phyloP scores from a whole-genome alignment of 2,113 vertebrate species.

The Urocolius indicus region DNA sequence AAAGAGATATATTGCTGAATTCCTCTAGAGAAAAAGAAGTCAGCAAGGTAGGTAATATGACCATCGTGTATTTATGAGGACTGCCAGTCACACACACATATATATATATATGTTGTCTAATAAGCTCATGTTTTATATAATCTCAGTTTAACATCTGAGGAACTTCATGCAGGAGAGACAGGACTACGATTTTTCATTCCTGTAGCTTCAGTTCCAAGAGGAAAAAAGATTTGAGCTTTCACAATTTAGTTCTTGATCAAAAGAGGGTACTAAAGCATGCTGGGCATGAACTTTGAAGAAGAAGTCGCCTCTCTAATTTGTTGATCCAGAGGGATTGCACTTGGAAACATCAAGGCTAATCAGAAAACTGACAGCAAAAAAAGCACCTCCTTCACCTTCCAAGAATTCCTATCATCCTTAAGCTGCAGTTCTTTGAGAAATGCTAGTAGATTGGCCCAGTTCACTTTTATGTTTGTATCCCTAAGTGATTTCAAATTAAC shows the following conservation, averaged over 20 bases:
- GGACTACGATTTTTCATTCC: neutral
- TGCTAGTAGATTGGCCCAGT: neutral
- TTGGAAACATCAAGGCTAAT: neutral
- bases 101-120: neutral
- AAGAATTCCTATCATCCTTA: neutral
- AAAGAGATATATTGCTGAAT: neutral
- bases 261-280: neutral
- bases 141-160: neutral
- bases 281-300: neutral
- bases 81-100: neutral
- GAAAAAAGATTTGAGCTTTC: neutral
- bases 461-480: neutral
- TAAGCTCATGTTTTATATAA: neutral
- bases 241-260: neutral
- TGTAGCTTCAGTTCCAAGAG: neutral
- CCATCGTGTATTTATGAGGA: neutral
- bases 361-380: neutral
- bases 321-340: neutral
- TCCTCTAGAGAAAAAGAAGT: neutral
- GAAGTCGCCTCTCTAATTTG: neutral
- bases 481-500: neutral
- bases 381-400: neutral
- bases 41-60: neutral
- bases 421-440: neutral
- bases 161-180: neutral